A percentile compares a stretch with the other conserved stretches of the same genome.
phyloP scores from a whole-genome alignment of 2,888 invertebrate species.

The Calameuta filiformis region DNA sequence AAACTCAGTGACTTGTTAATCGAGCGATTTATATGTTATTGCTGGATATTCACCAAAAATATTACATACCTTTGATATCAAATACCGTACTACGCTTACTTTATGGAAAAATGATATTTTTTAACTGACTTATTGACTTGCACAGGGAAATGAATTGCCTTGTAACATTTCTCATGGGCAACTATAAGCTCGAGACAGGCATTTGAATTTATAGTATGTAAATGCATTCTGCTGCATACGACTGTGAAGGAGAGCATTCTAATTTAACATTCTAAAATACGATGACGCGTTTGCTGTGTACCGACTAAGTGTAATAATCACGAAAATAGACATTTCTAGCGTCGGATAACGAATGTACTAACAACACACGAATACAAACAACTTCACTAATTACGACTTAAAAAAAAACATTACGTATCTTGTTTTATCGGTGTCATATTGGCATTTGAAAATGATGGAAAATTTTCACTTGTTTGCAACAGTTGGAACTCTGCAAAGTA shows the following conservation, averaged over 20 bases:
- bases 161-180: neutral
- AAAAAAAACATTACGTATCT: neutral
- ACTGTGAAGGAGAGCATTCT: neutral
- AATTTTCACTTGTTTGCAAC: neutral
- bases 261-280: neutral
- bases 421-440: neutral
- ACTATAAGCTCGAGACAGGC: neutral
- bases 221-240: neutral
- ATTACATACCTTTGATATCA: too few species aligned
- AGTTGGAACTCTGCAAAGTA: neutral
- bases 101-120: neutral
- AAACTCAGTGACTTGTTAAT: too few species aligned
- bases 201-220: neutral
- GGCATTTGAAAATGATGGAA: too few species aligned
- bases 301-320: neutral
- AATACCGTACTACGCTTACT: too few species aligned
- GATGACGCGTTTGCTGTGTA: neutral
- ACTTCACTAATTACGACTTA: neutral
- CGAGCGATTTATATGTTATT: too few species aligned
- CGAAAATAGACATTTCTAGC: neutral
- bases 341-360: neutral
- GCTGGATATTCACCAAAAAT: too few species aligned
- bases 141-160: neutral
- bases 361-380: neutral
- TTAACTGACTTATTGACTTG: neutral